Evolutionary conservation across 2,888 invertebrate genomes (phyloP).

Genomic region (Hipparchia sbordonii): DNA sequence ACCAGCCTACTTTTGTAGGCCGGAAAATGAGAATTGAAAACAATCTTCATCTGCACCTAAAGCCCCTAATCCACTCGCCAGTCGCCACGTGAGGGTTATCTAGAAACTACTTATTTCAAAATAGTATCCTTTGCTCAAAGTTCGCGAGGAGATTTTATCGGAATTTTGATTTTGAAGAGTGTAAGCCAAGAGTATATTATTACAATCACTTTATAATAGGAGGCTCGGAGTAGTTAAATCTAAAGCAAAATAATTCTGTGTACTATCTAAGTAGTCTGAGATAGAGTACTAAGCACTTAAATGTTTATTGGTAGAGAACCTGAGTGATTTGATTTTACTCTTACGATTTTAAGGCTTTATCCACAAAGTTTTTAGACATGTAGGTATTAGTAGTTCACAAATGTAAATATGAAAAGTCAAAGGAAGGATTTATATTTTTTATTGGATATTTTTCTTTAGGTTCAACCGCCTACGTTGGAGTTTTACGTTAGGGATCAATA

Average conservation of each 20-base stretch:
- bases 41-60: constrained; percentile 71
- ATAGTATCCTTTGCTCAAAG: background rate
- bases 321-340: background rate
- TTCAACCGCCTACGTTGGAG: no score
- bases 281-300: background rate
- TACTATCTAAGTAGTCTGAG: no score
- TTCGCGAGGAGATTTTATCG: background rate
- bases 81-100: background rate
- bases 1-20: constrained; percentile 77
- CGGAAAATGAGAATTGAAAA: constrained; percentile 81
- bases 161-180: no score
- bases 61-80: constrained; percentile 7
- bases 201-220: no score
- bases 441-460: background rate
- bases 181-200: no score
- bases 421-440: background rate
- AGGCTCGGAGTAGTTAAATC: no score
- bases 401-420: background rate
- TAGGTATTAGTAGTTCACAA: background rate
- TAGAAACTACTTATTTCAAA: background rate
- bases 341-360: no score
- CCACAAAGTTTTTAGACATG: no score
- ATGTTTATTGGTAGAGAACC: background rate
- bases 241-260: no score
- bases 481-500: no score